Percentiles rank a stretch among this genome's conserved stretches.
Evolutionary conservation across 1,140 invertebrate species (phyloP).

Genomic region (Drosophila parabipectinata): DNA sequence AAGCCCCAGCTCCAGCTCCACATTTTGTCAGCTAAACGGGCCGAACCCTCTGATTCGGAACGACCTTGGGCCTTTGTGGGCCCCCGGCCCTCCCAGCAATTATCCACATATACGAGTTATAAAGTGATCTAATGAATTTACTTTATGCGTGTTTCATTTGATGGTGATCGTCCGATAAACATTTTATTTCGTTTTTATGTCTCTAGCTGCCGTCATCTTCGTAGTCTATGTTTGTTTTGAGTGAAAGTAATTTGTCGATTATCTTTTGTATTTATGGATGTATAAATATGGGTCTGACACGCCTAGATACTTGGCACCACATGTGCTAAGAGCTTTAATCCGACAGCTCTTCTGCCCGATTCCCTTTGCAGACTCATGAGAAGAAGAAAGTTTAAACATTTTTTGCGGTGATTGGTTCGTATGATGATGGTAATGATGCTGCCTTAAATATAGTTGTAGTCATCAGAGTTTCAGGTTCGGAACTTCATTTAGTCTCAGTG

Average conservation of each 20-base stretch:
- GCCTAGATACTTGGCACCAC: conserved; percentile 43
- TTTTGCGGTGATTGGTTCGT: conserved; percentile 12
- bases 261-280: conserved; percentile 10
- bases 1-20: conserved; percentile 16
- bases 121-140: conserved; percentile 60
- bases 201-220: conserved; percentile 27
- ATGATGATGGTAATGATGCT: conserved; percentile 17
- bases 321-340: conserved; percentile 53
- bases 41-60: conserved; percentile 61
- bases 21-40: conserved; percentile 50
- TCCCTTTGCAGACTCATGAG: conserved; percentile 53
- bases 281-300: conserved; percentile 33
- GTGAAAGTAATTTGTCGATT: conserved; percentile 75
- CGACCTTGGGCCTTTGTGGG: conserved; percentile 63
- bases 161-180: conserved; percentile 63
- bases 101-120: conserved; percentile 49
- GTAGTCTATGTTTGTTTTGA: conserved; percentile 42
- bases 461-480: conserved; percentile 47
- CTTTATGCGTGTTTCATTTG: conserved; percentile 55
- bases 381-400: conserved; percentile 69
- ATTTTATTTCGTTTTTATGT: conserved; percentile 60
- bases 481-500: conserved; percentile 53
- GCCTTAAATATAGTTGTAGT: conserved; percentile 48
- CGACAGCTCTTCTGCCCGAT: conserved; percentile 26
- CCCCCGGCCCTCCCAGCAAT: conserved; percentile 29